These are phyloP conservation scores for Noctua janthe DNA, from an alignment of 2,888 invertebrate species.

Conservation along the genomic window DNA sequence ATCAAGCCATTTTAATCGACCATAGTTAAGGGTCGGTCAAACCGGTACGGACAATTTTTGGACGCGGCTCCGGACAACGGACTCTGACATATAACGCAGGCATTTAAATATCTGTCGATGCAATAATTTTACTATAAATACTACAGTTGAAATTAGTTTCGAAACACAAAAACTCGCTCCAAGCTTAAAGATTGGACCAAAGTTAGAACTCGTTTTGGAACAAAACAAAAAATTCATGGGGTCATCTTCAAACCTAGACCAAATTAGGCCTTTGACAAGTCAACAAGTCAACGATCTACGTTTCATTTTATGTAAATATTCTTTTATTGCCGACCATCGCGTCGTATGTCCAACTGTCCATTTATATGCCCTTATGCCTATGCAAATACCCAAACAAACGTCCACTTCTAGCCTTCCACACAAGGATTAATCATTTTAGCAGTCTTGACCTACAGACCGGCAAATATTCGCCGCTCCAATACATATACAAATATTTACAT, in stretches of 20 bases:
- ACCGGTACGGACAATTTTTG: background rate
- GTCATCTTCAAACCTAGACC: background rate
- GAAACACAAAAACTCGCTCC: background rate
- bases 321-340: background rate
- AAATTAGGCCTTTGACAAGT: background rate
- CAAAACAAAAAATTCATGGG: background rate
- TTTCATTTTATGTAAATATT: background rate
- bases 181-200: background rate
- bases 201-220: background rate
- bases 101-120: background rate
- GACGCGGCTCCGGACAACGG: background rate
- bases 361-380: slow-evolving; percentile 9
- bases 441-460: slow-evolving; percentile 49
- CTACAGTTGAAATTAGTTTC: background rate
- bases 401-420: slow-evolving; percentile 35
- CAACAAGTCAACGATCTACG: background rate
- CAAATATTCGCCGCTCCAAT: slow-evolving; percentile 37
- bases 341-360: background rate
- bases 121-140: background rate
- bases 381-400: slow-evolving; percentile 15
- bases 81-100: background rate
- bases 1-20: background rate
- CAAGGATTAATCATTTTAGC: slow-evolving; percentile 47
- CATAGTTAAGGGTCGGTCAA: background rate
- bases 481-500: slow-evolving; percentile 33